phyloP scores from a whole-genome alignment of 2,113 vertebrate species.

The Panthera tigris region DNA sequence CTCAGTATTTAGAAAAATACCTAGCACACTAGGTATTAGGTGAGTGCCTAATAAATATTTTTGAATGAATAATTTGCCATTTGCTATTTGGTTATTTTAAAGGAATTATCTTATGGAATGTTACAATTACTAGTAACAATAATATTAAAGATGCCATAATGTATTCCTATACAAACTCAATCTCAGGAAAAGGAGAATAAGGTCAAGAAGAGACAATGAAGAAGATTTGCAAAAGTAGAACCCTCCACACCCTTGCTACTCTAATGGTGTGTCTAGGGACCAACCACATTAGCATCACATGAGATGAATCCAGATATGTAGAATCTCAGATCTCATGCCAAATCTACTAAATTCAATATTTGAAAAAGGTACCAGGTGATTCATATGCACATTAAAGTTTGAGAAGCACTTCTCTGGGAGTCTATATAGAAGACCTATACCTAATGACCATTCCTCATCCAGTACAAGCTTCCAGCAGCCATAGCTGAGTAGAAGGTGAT shows the following conservation, averaged over 20 bases:
- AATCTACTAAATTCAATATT: conserved; percentile 12
- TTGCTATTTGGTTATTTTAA: not conserved
- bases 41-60: not conserved
- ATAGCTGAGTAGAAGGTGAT: not conserved
- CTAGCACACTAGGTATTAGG: not conserved
- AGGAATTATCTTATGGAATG: not conserved
- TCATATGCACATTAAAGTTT: not conserved
- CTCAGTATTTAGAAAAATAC: not conserved
- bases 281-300: not conserved
- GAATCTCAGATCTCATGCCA: not conserved
- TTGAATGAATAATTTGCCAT: not conserved
- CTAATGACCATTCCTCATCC: not conserved
- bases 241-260: not conserved
- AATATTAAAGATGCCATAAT: not conserved
- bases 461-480: not conserved
- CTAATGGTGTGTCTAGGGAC: not conserved
- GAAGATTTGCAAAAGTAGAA: not conserved
- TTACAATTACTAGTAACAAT: not conserved
- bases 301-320: not conserved
- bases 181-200: not conserved
- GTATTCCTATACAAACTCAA: not conserved
- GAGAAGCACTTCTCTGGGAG: not conserved
- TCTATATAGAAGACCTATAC: not conserved
- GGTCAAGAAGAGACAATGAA: not conserved
- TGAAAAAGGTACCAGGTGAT: conserved; percentile 2